phyloP scores from a whole-genome alignment of 2,797 vertebrate species.

The Esox lucius region DNA sequence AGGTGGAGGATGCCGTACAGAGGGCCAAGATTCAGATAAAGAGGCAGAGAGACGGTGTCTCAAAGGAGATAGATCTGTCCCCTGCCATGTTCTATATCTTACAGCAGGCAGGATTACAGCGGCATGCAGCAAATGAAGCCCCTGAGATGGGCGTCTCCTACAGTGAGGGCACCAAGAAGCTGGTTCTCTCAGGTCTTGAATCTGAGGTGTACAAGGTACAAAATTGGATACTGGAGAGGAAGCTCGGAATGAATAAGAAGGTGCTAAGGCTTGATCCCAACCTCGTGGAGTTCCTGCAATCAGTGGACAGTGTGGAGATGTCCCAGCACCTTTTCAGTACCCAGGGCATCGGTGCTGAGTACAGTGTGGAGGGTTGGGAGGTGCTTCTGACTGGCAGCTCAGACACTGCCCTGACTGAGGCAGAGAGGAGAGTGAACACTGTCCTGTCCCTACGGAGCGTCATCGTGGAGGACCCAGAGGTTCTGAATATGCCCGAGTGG shows the following conservation, averaged over 20 bases:
- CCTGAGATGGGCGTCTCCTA: slow-evolving; percentile 69
- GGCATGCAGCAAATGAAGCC: slow-evolving; percentile 41
- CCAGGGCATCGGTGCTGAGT: slow-evolving; percentile 71
- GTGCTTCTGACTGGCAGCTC: slow-evolving; percentile 67
- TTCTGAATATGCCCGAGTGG: slow-evolving; percentile 73
- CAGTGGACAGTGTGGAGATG: slow-evolving; percentile 59
- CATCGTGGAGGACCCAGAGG: slow-evolving; percentile 57
- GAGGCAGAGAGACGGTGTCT: slow-evolving; percentile 63
- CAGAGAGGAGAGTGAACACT: slow-evolving; percentile 67
- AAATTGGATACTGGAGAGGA: slow-evolving; percentile 72
- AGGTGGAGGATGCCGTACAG: slow-evolving; percentile 60
- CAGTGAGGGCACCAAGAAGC: slow-evolving; percentile 29
- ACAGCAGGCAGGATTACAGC: slow-evolving; percentile 60
- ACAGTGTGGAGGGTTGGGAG: slow-evolving; percentile 53
- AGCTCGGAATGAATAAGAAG: slow-evolving; percentile 51
- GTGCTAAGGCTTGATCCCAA: slow-evolving; percentile 44
- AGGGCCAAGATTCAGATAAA: slow-evolving; percentile 58
- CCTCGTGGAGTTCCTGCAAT: slow-evolving; percentile 73
- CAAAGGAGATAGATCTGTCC: slow-evolving; percentile 56
- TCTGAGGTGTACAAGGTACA: slow-evolving; percentile 72
- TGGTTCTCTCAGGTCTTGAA: slow-evolving; percentile 72
- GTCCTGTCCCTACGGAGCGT: slow-evolving; percentile 56
- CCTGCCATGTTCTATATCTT: slow-evolving; percentile 70
- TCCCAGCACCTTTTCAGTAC: slow-evolving; percentile 75
- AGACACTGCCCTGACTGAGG: slow-evolving; percentile 59